Conservation (phyloP, 2,797 vertebrate genomes). For the Tadarida brasiliensis region DNA sequence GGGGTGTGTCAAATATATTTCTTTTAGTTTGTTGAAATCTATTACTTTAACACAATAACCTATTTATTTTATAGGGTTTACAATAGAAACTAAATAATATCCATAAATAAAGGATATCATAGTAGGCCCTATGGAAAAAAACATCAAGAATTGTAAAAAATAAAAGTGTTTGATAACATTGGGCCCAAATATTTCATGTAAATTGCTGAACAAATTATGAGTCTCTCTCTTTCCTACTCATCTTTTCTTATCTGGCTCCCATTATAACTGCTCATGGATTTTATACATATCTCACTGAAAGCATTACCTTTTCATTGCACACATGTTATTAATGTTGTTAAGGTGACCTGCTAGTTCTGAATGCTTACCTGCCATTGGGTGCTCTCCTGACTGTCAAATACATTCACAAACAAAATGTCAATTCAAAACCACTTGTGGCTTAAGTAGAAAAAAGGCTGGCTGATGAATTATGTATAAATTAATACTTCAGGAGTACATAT, state of each 20-base stretch:
- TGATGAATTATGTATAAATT: background rate
- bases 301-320: background rate
- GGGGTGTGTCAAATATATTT: background rate
- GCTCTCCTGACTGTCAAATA: background rate
- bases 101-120: background rate
- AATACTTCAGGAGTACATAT: background rate
- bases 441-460: background rate
- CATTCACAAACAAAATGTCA: background rate
- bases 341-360: background rate
- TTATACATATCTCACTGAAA: slow-evolving; percentile 1
- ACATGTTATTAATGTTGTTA: background rate
- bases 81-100: background rate
- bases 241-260: background rate
- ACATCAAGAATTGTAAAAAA: background rate
- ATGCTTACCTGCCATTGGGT: background rate
- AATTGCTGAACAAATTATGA: background rate
- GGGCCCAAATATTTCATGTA: background rate
- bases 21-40: background rate
- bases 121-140: background rate
- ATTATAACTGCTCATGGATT: background rate
- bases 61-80: background rate
- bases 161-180: background rate
- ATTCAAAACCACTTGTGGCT: background rate
- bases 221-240: background rate
- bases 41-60: background rate